phyloP scores from a whole-genome alignment of 2,113 vertebrate genomes.

The Collichthys lucidus region DNA sequence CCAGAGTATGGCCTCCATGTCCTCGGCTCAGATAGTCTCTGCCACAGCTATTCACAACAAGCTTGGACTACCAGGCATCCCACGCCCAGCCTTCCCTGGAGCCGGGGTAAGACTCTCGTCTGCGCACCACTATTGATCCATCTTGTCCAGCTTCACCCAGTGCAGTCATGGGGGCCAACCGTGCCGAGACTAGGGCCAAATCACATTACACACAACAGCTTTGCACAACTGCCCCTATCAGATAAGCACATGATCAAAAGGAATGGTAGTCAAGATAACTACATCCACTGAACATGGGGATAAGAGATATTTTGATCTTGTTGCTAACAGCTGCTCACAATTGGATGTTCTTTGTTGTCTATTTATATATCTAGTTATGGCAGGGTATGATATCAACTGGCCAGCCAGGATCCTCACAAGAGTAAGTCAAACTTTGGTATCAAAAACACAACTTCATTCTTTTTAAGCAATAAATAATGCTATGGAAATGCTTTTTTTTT shows the following conservation, averaged over 20 bases:
- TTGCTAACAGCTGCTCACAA: constrained; percentile 65
- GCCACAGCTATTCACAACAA: constrained; percentile 99
- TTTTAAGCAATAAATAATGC: neutral
- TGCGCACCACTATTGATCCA: constrained; percentile 66
- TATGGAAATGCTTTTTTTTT: constrained; percentile 5
- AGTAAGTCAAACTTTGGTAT: constrained; percentile 86
- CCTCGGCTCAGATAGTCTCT: constrained; percentile 99
- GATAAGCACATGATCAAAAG: constrained; percentile 80
- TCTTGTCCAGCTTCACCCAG: constrained; percentile 67
- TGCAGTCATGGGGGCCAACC: constrained; percentile 55
- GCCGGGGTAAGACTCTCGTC: constrained; percentile 91
- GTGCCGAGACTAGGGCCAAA: constrained; percentile 67
- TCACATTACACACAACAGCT: constrained; percentile 80
- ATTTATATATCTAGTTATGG: constrained; percentile 91
- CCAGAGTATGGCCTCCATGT: constrained; percentile 99
- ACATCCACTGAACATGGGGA: constrained; percentile 64
- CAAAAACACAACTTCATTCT: neutral
- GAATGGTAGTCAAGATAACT: constrained; percentile 79
- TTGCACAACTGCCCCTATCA: constrained; percentile 77
- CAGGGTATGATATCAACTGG: constrained; percentile 97
- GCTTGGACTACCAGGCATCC: constrained; percentile 97
- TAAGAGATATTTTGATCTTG: constrained; percentile 65
- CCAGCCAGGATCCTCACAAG: constrained; percentile 98
- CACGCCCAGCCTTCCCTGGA: constrained; percentile 95
- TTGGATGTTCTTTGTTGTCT: constrained; percentile 63